These are phyloP conservation scores for Neoniphon sammara DNA, from an alignment of 2,797 vertebrate genomes.

Conservation along the genomic window DNA sequence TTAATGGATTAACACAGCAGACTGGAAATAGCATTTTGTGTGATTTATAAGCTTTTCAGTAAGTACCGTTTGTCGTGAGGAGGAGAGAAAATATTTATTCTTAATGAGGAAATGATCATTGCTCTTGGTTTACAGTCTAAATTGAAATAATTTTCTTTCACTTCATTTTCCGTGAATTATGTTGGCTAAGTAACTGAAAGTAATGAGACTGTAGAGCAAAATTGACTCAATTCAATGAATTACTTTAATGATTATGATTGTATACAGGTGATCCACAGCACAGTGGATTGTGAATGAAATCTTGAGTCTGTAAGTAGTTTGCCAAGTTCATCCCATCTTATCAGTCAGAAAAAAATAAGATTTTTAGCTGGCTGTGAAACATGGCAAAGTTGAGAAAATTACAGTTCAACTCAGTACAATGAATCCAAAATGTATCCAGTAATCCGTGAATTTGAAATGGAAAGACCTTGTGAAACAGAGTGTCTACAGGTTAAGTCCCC, in stretches of 20 bases:
- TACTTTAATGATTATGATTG: conserved; percentile 8
- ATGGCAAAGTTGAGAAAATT: conserved; percentile 2
- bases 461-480: conserved; percentile 20
- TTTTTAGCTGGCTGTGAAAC: conserved; percentile 12
- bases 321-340: conserved; percentile 2
- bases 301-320: conserved; percentile 3
- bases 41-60: not conserved
- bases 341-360: not conserved
- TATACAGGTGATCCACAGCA: not conserved
- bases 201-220: not conserved
- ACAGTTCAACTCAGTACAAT: conserved; percentile 2
- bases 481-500: conserved; percentile 18
- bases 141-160: too few relatives aligned
- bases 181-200: not conserved
- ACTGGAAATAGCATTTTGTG: not conserved
- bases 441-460: conserved; percentile 28
- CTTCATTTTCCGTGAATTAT: not conserved
- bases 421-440: conserved; percentile 23
- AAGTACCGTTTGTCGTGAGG: too few relatives aligned
- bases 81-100: too few relatives aligned
- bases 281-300: conserved; percentile 6
- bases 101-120: too few relatives aligned
- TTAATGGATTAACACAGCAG: not conserved
- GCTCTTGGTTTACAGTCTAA: too few relatives aligned
- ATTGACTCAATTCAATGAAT: not conserved